phyloP scores from a whole-genome alignment of 2,888 invertebrate genomes.

The Reticulitermes lucifugus region DNA sequence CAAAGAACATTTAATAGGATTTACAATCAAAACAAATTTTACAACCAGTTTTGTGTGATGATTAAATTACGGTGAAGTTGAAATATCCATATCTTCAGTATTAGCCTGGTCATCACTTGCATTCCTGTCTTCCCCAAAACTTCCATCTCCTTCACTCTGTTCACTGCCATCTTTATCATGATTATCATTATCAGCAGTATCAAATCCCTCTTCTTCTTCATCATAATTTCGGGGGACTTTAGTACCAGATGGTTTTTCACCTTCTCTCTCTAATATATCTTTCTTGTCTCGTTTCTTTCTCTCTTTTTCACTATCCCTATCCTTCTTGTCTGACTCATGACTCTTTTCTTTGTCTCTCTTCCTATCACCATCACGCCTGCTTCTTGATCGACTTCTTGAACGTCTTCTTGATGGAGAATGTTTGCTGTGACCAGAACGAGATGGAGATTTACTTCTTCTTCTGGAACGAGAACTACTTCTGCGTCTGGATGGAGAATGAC shows the following conservation, averaged over 20 bases:
- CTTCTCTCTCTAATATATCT: slow-evolving; percentile 53
- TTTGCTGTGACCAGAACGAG: slow-evolving; percentile 51
- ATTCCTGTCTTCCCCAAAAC: slow-evolving; percentile 43
- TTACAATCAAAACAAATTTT: neutral
- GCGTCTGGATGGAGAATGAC: slow-evolving; percentile 49
- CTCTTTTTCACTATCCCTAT: slow-evolving; percentile 45
- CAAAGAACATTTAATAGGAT: neutral
- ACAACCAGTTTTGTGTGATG: neutral
- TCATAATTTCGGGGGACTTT: slow-evolving; percentile 66
- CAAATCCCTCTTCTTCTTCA: slow-evolving; percentile 67
- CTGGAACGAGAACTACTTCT: slow-evolving; percentile 55
- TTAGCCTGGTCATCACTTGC: slow-evolving; percentile 44
- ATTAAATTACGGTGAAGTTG: slow-evolving; percentile 74
- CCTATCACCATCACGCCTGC: slow-evolving; percentile 48
- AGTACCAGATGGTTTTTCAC: slow-evolving; percentile 32
- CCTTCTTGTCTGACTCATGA: slow-evolving; percentile 50
- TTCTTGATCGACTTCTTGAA: slow-evolving; percentile 49
- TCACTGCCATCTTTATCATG: slow-evolving; percentile 46
- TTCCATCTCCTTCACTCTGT: slow-evolving; percentile 34
- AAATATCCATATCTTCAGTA: slow-evolving; percentile 76
- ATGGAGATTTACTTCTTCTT: slow-evolving; percentile 55
- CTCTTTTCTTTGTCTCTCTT: slow-evolving; percentile 54
- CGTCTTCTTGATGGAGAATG: slow-evolving; percentile 49
- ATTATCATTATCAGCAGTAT: slow-evolving; percentile 52
- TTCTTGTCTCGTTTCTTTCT: slow-evolving; percentile 52